Evolutionary conservation across 1,140 invertebrate species (phyloP), one percentile per base, ranked within the genome.

Genomic region (Nilaparvata lugens): DNA sequence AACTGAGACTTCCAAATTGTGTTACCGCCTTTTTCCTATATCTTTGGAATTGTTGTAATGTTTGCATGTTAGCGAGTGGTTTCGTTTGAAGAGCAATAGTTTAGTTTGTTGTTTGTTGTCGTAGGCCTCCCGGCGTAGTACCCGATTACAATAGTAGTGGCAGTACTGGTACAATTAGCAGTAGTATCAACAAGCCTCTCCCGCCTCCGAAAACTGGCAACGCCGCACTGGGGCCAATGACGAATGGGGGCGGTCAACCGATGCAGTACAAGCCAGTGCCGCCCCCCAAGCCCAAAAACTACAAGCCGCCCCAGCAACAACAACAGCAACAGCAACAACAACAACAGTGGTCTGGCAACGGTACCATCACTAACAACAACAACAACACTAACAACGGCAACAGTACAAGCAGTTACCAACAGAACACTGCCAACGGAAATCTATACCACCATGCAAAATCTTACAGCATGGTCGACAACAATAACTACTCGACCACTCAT

Each of bases 281-380:
- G 21, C 91, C 91, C 21, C 91, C 91, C 0, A 94, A 94, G 71
- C 91, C 91, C 35, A 92, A 92, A 70, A 92, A 92, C 73, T 93
- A 93, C 70, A 82, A 89, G 16, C 88, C 89, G 25, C 88, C 89
- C 0, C 81, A 82, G 62, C 56, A 51, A 28, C 58, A 74, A 75
- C 64, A 69, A 70, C 31, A 76, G 74, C 61, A 76, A 70, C 66
- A 75, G 73, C 64, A 75, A 71, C 58, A 65, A 19, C 64, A 61
- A 2, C 31, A 35, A 11, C 31, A 35, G 31, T 35, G 31, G 31
- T 35, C 31, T n/a, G n/a, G n/a, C n/a, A n/a, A n/a, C n/a, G n/a
- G n/a, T n/a, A n/a, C n/a, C n/a, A n/a, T n/a, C n/a, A n/a, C 54
- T 28, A 52, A 21, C 56, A 66, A 25, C 60, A 66, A 25, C 60